Evolutionary conservation across 1,140 invertebrate genomes (phyloP).

Genomic region (Triops cancriformis): DNA sequence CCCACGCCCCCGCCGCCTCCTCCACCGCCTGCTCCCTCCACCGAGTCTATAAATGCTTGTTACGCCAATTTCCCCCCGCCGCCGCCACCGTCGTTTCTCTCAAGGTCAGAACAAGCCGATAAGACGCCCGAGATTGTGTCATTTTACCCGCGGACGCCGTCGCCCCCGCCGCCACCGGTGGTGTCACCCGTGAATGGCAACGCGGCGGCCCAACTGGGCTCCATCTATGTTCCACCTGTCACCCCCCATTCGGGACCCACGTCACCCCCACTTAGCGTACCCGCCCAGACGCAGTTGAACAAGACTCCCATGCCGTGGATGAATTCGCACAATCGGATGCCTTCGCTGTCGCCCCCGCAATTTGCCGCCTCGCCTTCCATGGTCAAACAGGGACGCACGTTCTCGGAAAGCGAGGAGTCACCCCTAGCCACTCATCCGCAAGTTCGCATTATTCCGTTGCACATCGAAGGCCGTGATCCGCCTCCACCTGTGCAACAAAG

Average conservation of each 20-base stretch:
- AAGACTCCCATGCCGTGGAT: conserved; percentile 54
- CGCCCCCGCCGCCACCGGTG: conserved; percentile 21
- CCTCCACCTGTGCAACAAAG: conserved; percentile 25
- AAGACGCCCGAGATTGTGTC: conserved; percentile 7
- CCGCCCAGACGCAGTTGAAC: conserved; percentile 35
- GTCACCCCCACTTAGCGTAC: conserved; percentile 26
- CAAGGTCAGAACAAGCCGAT: not conserved
- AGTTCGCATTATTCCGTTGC: conserved; percentile 29
- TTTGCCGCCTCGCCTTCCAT: conserved; percentile 41
- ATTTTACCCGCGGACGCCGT: conserved; percentile 17
- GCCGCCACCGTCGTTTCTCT: conserved; percentile 2
- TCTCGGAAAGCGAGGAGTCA: conserved; percentile 27
- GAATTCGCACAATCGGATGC: conserved; percentile 42
- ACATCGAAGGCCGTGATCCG: conserved; percentile 34
- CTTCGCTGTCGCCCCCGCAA: conserved; percentile 36
- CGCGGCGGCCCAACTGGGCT: conserved; percentile 33
- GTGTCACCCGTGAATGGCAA: conserved; percentile 18
- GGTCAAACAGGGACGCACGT: conserved; percentile 32
- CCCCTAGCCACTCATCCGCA: conserved; percentile 34
- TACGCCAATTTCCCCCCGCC: conserved; percentile 19
- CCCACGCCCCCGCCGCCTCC: conserved; percentile 27
- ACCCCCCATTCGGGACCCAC: conserved; percentile 21
- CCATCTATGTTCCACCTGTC: conserved; percentile 37
- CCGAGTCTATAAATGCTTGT: not conserved
- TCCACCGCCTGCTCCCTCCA: conserved; percentile 32